Evolutionary conservation across 2,797 vertebrate genomes (phyloP).

Genomic region (Alcedo quadribrachys): DNA sequence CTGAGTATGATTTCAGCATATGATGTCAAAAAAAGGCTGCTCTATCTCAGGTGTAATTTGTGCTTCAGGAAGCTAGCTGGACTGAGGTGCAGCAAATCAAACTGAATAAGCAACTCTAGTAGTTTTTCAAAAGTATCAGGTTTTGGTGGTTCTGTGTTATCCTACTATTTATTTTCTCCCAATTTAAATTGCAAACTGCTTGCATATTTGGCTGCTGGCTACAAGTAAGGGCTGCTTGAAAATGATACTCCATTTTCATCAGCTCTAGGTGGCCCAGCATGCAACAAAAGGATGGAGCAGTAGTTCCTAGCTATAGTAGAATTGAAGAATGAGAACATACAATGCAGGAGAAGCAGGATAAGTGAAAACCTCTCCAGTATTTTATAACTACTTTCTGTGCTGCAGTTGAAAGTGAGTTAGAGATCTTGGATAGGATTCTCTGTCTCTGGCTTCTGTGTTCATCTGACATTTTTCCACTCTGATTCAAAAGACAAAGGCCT

Average conservation of each 20-base stretch:
- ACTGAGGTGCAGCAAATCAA: background rate
- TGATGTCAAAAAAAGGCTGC: background rate
- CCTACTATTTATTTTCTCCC: background rate
- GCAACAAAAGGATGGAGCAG: background rate
- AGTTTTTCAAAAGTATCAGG: background rate
- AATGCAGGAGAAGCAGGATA: background rate
- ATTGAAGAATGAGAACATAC: background rate
- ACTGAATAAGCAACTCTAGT: background rate
- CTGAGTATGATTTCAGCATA: background rate
- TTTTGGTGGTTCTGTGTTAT: background rate
- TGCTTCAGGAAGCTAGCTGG: background rate
- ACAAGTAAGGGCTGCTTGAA: background rate
- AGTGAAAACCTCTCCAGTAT: background rate
- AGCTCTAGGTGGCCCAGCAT: background rate
- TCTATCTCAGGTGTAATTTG: background rate
- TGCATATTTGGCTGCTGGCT: background rate
- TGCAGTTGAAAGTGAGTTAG: conserved; percentile 22
- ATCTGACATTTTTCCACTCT: conserved; percentile 42
- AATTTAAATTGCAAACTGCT: background rate
- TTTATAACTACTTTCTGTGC: background rate
- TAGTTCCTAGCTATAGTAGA: background rate
- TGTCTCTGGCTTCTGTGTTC: conserved; percentile 49
- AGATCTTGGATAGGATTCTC: conserved; percentile 46
- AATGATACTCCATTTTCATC: background rate
- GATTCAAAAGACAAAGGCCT: conserved; percentile 63